Percentiles rank a stretch among this genome's conserved stretches.
Evolutionary conservation across 2,113 vertebrate genomes (phyloP).

Genomic region (Pollimyrus isidori): DNA sequence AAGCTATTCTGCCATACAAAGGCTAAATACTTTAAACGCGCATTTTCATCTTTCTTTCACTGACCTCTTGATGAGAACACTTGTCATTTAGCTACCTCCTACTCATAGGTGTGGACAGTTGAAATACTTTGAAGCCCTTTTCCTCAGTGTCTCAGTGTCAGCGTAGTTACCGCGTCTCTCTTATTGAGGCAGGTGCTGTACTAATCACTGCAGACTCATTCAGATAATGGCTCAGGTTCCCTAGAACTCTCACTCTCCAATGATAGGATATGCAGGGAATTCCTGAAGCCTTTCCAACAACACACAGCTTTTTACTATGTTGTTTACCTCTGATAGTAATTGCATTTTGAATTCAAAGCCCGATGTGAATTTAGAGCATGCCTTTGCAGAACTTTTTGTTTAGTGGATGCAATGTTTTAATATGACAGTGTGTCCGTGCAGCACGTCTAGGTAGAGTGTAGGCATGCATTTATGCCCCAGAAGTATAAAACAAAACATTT

Average conservation of each 20-base stretch:
- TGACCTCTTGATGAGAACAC: not conserved
- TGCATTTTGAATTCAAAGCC: constrained; percentile 25
- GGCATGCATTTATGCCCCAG: constrained; percentile 14
- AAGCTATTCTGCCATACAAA: not conserved
- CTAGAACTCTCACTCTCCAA: not conserved
- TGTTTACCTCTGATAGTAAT: constrained; percentile 31
- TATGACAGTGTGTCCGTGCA: not conserved
- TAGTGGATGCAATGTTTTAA: not conserved
- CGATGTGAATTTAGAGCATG: constrained; percentile 16
- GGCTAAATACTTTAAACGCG: not conserved
- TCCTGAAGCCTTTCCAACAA: constrained; percentile 19
- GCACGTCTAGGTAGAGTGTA: constrained; percentile 24
- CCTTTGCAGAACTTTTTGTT: constrained; percentile 9
- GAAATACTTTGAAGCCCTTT: not conserved
- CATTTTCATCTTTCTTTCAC: not conserved
- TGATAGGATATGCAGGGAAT: not conserved
- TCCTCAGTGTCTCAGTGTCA: not conserved
- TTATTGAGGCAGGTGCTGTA: not conserved
- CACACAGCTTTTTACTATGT: constrained; percentile 24
- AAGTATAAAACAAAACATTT: constrained; percentile 27
- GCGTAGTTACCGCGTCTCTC: not conserved
- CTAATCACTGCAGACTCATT: not conserved
- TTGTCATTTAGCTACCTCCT: not conserved
- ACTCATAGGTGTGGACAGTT: not conserved
- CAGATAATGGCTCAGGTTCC: not conserved